Evolutionary conservation across 2,113 vertebrate species (phyloP), one percentile per base, ranked within the genome.

Genomic region (Epinephelus moara): DNA sequence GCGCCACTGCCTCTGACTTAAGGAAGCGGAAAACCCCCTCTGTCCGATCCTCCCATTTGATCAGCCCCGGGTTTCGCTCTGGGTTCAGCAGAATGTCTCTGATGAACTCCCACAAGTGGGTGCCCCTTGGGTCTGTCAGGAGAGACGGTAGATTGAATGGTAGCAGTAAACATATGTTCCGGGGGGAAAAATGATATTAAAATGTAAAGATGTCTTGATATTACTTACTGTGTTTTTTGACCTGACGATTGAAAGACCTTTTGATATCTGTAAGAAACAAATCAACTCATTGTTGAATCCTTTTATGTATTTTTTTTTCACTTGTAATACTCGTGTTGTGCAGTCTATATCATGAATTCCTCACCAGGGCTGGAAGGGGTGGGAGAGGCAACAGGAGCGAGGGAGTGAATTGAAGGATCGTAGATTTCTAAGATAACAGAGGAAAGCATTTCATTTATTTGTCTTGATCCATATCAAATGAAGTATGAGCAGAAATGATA

Each of bases 31-130:
- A 99, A 63, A 99, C 93, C 0, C 98, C 98, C 88, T 98, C 97
- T 2, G 97, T 95, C 14, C 98, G 95, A 82, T 99, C 97, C 94
- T 99, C 98, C 98, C 98, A 99, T 80, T 99, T 98, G 85, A 99
- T 99, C 74, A 99, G 90, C 3, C 98, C 98, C 0, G 98, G 97
- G 75, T 99, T 98, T 89, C 97, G 96, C 72, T 99, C 98, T 37
- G 98, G 98, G 86, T 96, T 96, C 60, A 99, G 95, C 66, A 99
- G 96, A 90, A 99, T 99, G 88, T 99, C 98, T 21, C 98, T 93
- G 91, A 99, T 99, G 91, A 99, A 99, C 87, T 99, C 98, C 98
- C 98, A 99, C 73, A 99, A 94, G 85, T 99, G 98, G 15, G 97
- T 99, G 30, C 98, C 98, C 63, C 98, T 94, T 0, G 97, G 97